These are phyloP conservation scores for Sphenodon punctatus DNA, from an alignment of 2,797 vertebrate species.

Conservation along the genomic window DNA sequence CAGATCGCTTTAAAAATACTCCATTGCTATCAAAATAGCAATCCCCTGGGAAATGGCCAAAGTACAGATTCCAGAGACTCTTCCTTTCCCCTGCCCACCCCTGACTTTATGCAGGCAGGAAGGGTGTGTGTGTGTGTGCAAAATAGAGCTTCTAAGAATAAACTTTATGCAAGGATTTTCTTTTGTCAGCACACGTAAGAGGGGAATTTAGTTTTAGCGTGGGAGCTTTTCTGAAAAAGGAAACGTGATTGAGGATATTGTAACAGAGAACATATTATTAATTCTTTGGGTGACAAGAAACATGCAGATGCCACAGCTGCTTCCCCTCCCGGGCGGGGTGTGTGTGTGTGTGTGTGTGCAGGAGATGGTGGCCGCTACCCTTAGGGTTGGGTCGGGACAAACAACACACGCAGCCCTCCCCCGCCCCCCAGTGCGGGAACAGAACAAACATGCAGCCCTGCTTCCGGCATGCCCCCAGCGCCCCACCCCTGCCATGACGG, in stretches of 20 bases:
- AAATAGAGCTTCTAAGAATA: not conserved
- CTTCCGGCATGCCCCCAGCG: too few relatives aligned
- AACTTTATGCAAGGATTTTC: not conserved
- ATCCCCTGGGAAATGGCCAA: slow-evolving; percentile 2
- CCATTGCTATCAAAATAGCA: slow-evolving; percentile 14
- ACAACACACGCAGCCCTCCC: too few relatives aligned
- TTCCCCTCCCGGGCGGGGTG: too few relatives aligned
- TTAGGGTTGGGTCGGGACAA: too few relatives aligned
- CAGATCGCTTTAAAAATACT: slow-evolving; percentile 33
- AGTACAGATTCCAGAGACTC: not conserved
- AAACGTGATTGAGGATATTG: not conserved
- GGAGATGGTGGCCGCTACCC: too few relatives aligned
- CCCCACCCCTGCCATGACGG: too few relatives aligned
- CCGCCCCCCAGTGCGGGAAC: too few relatives aligned
- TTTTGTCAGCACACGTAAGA: not conserved
- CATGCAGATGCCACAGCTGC: not conserved
- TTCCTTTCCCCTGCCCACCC: not conserved
- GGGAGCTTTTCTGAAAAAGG: not conserved
- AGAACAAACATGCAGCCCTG: too few relatives aligned
- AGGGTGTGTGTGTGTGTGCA: not conserved
- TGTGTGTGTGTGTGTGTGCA: too few relatives aligned
- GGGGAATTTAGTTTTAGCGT: not conserved
- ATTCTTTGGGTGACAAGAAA: not conserved
- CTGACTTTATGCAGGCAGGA: slow-evolving; percentile 1
- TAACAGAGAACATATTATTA: not conserved